Evolutionary conservation across 2,113 vertebrate genomes (phyloP), one percentile per base, ranked within the genome.

Genomic region (Motacilla tschutschensis): DNA sequence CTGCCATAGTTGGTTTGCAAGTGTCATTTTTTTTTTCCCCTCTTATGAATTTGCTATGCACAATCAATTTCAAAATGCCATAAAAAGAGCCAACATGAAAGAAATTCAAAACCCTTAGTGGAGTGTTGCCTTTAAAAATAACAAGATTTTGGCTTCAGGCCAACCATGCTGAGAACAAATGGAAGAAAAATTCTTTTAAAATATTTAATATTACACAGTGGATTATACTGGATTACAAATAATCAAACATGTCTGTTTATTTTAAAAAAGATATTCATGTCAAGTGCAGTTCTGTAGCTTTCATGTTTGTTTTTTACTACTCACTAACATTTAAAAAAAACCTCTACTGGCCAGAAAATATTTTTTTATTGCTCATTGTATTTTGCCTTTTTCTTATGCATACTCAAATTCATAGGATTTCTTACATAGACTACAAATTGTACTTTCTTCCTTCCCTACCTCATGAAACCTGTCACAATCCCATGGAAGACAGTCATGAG

Each of bases 1-100:
- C 48, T 86, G 79, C 44, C 47, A 70, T 72, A 64, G 21, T 26
- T 84, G 66, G 25, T 74, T 69, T 31, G 10, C 40, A 22, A 17
- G 5, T 36, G 29, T 90, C 1, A 3, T 2, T 67, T 71, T 85
- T 71, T 85, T 55, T 88, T 67, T 36, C 44, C 50, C 35, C 9
- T 7, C 54, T 81, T 75, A 77, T 67, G 73, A 94, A 94, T 90
- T 79, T 92, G 74, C 46, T 85, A 82, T 82, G 70, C 55, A 81
- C 90, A 95, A 92, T 93, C 64, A 58, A 88, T 91, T 94, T 92
- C 75, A 96, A 91, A 94, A 86, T 73, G 51, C 80, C 92, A 82
- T 82, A 90, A 92, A 95, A 96, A 92, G 59, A 95, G 80, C 62
- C 60, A 91, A 89, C 84, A 94, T 92, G 93, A 96, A 96, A 91